phyloP scores from a whole-genome alignment of 2,797 vertebrate species.

The Lophura swinhoii region DNA sequence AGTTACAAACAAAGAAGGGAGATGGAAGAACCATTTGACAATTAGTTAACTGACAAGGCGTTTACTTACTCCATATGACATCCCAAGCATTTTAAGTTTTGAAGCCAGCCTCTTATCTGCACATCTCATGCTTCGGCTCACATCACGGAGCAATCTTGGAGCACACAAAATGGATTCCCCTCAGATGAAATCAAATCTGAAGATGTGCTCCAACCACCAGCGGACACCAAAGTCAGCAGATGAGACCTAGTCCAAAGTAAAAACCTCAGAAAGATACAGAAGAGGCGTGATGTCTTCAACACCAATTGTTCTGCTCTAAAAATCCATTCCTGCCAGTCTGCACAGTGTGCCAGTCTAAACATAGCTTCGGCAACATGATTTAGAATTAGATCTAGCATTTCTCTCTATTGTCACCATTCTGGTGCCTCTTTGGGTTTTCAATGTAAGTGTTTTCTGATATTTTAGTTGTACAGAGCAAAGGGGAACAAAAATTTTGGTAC shows the following conservation, averaged over 20 bases:
- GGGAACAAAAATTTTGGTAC: constrained; percentile 11
- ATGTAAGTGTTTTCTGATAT: neutral
- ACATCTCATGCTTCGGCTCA: neutral
- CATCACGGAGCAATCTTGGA: neutral
- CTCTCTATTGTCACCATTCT: neutral
- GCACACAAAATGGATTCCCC: neutral
- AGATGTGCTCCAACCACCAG: neutral
- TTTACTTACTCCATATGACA: neutral
- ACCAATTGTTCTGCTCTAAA: neutral
- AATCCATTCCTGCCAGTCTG: neutral
- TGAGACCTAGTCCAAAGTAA: neutral
- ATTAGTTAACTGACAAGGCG: neutral
- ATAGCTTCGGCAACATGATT: neutral
- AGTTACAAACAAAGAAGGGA: constrained; percentile 12
- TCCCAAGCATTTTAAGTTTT: neutral
- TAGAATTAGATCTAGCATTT: neutral
- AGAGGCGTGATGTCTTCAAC: neutral
- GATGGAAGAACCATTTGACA: neutral
- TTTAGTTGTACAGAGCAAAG: neutral
- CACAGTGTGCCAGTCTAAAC: neutral
- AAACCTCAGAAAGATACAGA: neutral
- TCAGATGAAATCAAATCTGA: neutral
- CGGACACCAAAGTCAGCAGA: neutral
- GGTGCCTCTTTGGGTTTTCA: neutral
- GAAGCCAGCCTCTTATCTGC: neutral